phyloP scores from a whole-genome alignment of 2,888 invertebrate species.

The Cryptocheilus praepositus region DNA sequence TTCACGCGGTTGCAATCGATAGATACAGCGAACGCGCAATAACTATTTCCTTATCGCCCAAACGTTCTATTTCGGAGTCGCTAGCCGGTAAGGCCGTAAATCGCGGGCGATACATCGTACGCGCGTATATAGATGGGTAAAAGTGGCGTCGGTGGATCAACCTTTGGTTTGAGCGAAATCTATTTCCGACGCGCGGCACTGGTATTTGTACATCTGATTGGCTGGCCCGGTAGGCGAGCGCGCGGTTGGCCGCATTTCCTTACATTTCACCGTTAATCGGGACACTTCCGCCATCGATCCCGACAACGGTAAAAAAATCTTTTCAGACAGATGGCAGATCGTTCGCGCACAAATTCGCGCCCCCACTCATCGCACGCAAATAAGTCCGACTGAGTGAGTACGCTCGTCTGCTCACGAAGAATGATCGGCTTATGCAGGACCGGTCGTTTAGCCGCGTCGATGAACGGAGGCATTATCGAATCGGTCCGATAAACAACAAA shows the following conservation, averaged over 20 bases:
- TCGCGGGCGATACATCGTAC: too few relatives aligned
- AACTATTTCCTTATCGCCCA: too few relatives aligned
- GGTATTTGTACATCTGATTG: constrained; percentile 64
- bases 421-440: not conserved
- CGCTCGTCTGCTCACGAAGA: too few relatives aligned
- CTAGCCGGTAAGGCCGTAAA: too few relatives aligned
- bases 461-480: constrained; percentile 11
- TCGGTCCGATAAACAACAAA: constrained; percentile 15
- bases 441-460: too few relatives aligned
- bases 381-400: not conserved
- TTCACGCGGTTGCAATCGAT: too few relatives aligned
- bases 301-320: constrained; percentile 22
- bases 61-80: too few relatives aligned
- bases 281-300: constrained; percentile 70
- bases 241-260: constrained; percentile 72
- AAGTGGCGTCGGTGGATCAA: constrained; percentile 56
- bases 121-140: constrained; percentile 38
- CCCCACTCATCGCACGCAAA: not conserved
- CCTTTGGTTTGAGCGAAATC: constrained; percentile 67
- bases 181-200: constrained; percentile 69
- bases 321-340: constrained; percentile 13
- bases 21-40: too few relatives aligned
- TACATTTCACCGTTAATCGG: constrained; percentile 67
- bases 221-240: constrained; percentile 60
- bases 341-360: too few relatives aligned